These are phyloP conservation scores for Elysia crispata DNA, from an alignment of 2,888 invertebrate species.

Conservation along the genomic window DNA sequence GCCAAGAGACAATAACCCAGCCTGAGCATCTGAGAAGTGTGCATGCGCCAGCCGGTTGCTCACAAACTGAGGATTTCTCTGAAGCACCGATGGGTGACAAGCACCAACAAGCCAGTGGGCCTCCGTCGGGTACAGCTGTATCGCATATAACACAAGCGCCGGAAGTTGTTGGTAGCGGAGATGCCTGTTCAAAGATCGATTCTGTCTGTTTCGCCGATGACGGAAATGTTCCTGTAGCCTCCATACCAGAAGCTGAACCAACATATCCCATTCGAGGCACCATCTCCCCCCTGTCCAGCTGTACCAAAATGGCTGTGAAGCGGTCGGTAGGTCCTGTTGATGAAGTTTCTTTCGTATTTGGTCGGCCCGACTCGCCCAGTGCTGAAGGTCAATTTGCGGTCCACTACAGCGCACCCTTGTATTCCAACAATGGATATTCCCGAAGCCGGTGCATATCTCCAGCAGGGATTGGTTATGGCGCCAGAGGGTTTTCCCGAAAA, in stretches of 20 bases:
- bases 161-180: not conserved
- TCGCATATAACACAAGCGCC: not conserved
- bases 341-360: slow-evolving; percentile 68
- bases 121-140: not conserved
- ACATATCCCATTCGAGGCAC: slow-evolving; percentile 70
- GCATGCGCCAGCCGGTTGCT: not conserved
- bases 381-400: slow-evolving; percentile 59
- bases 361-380: slow-evolving; percentile 60
- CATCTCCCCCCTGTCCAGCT: slow-evolving; percentile 61
- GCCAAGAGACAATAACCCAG: not conserved
- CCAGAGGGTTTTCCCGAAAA: slow-evolving; percentile 45
- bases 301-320: slow-evolving; percentile 46
- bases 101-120: no score
- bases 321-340: slow-evolving; percentile 53
- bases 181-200: not conserved
- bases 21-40: not conserved
- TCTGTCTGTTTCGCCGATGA: no score
- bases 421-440: slow-evolving; percentile 33
- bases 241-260: slow-evolving; percentile 20
- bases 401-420: slow-evolving; percentile 61
- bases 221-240: not conserved
- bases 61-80: not conserved
- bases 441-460: slow-evolving; percentile 48
- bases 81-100: slow-evolving; percentile 15
- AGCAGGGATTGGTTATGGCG: slow-evolving; percentile 44